These are phyloP conservation scores for Colinus virginianus DNA, from an alignment of 2,113 vertebrate species.

Conservation along the genomic window DNA sequence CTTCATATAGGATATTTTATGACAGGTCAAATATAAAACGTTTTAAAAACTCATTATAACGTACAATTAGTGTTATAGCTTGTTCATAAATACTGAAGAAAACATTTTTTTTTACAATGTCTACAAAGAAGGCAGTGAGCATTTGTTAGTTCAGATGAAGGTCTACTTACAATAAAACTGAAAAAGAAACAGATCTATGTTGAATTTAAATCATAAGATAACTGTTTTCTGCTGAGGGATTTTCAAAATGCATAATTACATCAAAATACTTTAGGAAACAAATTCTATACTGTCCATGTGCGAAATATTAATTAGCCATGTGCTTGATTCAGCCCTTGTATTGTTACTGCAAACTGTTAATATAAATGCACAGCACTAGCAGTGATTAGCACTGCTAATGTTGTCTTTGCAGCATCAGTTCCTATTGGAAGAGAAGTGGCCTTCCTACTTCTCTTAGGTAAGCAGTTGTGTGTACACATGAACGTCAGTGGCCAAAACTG, in stretches of 20 bases:
- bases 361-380: neutral
- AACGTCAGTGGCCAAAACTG: neutral
- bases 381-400: neutral
- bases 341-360: neutral
- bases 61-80: neutral
- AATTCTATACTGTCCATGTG: neutral
- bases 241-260: neutral
- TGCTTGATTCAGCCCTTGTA: neutral
- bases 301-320: neutral
- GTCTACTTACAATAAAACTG: neutral
- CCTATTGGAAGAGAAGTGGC: neutral
- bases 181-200: neutral
- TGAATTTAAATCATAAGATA: neutral
- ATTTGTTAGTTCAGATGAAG: neutral
- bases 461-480: neutral
- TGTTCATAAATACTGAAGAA: neutral
- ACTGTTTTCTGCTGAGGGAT: neutral
- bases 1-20: neutral
- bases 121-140: neutral
- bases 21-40: neutral
- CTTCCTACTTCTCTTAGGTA: neutral
- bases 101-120: neutral
- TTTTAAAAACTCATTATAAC: neutral
- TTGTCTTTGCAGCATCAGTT: neutral
- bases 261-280: slow-evolving; percentile 11